Evolutionary conservation across 2,888 invertebrate genomes (phyloP).

Genomic region (Tipula vernalis): DNA sequence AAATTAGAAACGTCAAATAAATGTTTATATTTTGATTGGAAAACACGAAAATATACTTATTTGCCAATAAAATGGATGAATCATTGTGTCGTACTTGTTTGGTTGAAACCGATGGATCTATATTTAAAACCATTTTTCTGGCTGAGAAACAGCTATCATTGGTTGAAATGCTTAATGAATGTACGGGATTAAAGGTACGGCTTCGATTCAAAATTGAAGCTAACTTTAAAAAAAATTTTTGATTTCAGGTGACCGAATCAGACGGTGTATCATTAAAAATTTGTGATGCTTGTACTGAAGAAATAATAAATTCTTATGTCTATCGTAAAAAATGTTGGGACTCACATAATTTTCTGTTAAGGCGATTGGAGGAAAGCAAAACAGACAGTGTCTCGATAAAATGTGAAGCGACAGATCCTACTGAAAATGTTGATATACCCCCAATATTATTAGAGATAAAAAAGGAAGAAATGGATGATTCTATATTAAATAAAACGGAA

Average conservation of each 20-base stretch:
- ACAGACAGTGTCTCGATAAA: not conserved
- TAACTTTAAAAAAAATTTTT: not conserved
- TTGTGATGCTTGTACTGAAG: not conserved
- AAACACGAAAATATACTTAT: too few species aligned
- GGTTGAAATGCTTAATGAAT: not conserved
- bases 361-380: not conserved
- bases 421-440: too few species aligned
- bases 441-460: too few species aligned
- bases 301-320: not conserved
- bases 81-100: not conserved
- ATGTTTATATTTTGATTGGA: too few species aligned
- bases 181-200: not conserved
- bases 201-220: not conserved
- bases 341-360: not conserved
- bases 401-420: not conserved
- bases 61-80: not conserved
- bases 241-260: not conserved
- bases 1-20: too few species aligned
- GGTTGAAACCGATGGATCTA: not conserved
- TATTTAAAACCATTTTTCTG: not conserved
- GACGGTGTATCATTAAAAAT: not conserved
- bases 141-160: not conserved
- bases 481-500: not conserved
- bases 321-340: slow-evolving; percentile 7
- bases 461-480: too few species aligned